These are phyloP conservation scores for Nycticryphes semicollaris DNA, from an alignment of 2,113 vertebrate species.

Conservation along the genomic window DNA sequence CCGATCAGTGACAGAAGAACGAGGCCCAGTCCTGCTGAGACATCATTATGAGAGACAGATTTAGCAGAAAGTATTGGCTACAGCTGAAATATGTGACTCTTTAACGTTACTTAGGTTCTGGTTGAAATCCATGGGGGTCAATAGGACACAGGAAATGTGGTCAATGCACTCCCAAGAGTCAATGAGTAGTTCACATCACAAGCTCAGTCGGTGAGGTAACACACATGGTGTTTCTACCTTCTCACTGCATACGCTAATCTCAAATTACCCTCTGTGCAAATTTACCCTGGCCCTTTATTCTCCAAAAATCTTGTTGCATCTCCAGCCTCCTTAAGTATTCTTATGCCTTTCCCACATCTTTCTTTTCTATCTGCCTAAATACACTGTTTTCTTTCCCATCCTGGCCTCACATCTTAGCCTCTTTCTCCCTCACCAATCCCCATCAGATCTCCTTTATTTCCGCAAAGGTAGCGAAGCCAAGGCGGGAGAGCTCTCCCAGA, in stretches of 20 bases:
- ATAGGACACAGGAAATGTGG: neutral
- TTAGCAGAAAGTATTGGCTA: constrained; percentile 38
- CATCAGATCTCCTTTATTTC: neutral
- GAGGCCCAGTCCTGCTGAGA: constrained; percentile 61
- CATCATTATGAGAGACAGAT: constrained; percentile 61
- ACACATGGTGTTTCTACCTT: accelerated
- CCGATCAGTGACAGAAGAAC: constrained; percentile 43
- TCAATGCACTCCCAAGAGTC: neutral
- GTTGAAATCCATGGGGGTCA: neutral
- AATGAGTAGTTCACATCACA: neutral
- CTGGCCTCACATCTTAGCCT: neutral
- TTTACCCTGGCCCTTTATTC: neutral
- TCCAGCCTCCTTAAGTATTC: neutral
- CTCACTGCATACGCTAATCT: neutral
- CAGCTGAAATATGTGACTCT: constrained; percentile 7
- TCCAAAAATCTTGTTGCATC: neutral
- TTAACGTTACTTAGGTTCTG: neutral
- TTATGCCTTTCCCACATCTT: neutral
- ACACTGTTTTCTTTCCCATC: neutral
- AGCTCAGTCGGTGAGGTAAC: neutral
- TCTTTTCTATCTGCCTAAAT: neutral
- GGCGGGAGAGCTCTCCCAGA: neutral
- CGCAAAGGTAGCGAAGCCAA: accelerated
- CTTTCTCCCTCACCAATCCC: neutral
- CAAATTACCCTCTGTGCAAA: neutral